phyloP scores from a whole-genome alignment of 2,113 vertebrate genomes.

The Carassius gibelio region DNA sequence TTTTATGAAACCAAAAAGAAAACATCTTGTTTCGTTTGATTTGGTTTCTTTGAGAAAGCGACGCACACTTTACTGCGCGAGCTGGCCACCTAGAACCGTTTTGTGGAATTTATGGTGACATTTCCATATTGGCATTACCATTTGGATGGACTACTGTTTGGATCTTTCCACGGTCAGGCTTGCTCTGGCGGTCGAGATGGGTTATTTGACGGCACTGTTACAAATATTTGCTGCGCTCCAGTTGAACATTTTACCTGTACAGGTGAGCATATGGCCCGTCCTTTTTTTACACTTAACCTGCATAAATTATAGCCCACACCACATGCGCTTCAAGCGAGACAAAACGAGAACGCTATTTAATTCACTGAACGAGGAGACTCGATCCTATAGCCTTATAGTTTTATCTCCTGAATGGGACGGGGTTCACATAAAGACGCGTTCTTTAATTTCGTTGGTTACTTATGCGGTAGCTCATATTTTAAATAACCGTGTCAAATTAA shows the following conservation, averaged over 20 bases:
- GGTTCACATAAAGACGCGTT: neutral
- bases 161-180: conserved; percentile 48
- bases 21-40: neutral
- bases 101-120: conserved; percentile 37
- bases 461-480: neutral
- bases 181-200: conserved; percentile 67
- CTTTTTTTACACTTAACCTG: neutral
- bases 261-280: conserved; percentile 66
- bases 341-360: neutral
- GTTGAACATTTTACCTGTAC: conserved; percentile 75
- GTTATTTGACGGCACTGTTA: conserved; percentile 63
- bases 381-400: neutral
- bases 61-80: neutral
- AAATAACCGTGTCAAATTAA: neutral
- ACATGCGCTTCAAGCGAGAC: neutral
- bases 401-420: no score
- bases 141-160: conserved; percentile 46
- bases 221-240: conserved; percentile 68
- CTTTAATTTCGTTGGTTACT: neutral
- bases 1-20: neutral
- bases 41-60: neutral
- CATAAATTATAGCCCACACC: neutral
- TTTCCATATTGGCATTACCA: neutral
- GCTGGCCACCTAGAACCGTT: neutral
- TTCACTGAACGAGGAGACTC: neutral